Base-by-base conservation (phyloP, 2,113 vertebrate genomes). In the Atherinomorus stipes region DNA sequence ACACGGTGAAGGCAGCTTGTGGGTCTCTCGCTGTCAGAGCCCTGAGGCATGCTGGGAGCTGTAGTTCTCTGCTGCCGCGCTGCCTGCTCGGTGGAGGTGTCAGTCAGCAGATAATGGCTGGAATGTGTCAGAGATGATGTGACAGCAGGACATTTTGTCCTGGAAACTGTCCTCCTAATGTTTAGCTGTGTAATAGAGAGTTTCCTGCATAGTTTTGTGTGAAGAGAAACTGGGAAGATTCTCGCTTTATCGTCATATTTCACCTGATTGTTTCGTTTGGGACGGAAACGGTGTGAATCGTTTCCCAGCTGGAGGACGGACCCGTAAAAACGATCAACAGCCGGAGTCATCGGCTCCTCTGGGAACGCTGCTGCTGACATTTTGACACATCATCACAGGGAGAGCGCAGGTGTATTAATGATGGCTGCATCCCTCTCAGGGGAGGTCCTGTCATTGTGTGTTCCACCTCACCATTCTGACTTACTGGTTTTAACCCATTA, bases 41-140 rank as follows among this genome's bases (percentile, higher is more conserved):
- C 77, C 77, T 4, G 50, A 21, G 83, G 83, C 83, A 78, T 83
- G 71, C 64, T 83, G 80, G 83, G 64, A 76, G 72, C 69, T 85
- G 80, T 58, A 76, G 80, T 78, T 61, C 61, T 53, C 42, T 22
- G 19, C 7, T 1, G 31, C 1, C n/a, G 4, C 49, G 9, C 40
- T 3, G 23, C 6, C 23, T 25, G 11, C 42, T 11, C 15, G 6
- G 2, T 31, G 22, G n/a, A 38, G 0, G 11, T 45, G 50, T 54
- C 31, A 34, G 31, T 25, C 56, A 54, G 56, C 31, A 23, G 22
- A 28, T 25, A 1, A n/a, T 18, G 42, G 4, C 19, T 13, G 26
- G 15, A 11, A 34, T 12, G 34, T 47, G 64, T 69, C 38, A 37
- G 42, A 37, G 25, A 56, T 3, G 21, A 16, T 6, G 16, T 38